These are phyloP conservation scores for Gallinago paraguaiae DNA, from an alignment of 2,113 vertebrate species.

Conservation along the genomic window DNA sequence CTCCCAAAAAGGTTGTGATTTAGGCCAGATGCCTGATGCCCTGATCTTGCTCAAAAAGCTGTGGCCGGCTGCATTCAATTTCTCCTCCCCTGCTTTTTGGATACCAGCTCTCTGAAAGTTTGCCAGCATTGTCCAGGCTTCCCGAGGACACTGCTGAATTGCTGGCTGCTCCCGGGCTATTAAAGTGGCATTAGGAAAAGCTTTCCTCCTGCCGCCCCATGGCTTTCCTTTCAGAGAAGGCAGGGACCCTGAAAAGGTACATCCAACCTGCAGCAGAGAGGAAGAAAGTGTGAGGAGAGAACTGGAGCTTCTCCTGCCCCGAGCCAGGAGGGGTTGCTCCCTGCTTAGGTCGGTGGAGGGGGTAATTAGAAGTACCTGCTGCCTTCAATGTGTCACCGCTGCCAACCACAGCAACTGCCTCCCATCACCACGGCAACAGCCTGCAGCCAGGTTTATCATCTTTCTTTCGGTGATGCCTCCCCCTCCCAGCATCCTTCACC, in stretches of 20 bases:
- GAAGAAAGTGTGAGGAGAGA: background rate
- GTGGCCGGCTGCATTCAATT: background rate
- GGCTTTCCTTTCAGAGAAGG: background rate
- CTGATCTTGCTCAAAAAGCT: background rate
- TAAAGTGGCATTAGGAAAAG: conserved; percentile 6
- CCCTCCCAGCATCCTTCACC: background rate
- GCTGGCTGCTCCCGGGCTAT: background rate
- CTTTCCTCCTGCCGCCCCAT: background rate
- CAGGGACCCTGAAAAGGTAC: background rate
- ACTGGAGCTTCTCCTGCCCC: background rate
- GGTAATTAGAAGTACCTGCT: conserved; percentile 52
- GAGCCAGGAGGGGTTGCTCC: background rate
- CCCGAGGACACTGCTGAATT: background rate
- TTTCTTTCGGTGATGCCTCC: conserved; percentile 12
- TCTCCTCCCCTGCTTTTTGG: background rate
- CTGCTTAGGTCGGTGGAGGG: background rate
- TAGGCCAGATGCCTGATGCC: background rate
- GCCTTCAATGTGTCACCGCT: background rate
- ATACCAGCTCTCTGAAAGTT: background rate
- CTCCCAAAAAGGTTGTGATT: background rate
- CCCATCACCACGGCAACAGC: conserved; percentile 65
- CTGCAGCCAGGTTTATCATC: conserved; percentile 60
- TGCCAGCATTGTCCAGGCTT: background rate
- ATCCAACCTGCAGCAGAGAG: background rate
- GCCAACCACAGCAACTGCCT: conserved; percentile 15